These are phyloP conservation scores for Melinopterus prodromus DNA, from an alignment of 2,888 invertebrate genomes.

Conservation along the genomic window DNA sequence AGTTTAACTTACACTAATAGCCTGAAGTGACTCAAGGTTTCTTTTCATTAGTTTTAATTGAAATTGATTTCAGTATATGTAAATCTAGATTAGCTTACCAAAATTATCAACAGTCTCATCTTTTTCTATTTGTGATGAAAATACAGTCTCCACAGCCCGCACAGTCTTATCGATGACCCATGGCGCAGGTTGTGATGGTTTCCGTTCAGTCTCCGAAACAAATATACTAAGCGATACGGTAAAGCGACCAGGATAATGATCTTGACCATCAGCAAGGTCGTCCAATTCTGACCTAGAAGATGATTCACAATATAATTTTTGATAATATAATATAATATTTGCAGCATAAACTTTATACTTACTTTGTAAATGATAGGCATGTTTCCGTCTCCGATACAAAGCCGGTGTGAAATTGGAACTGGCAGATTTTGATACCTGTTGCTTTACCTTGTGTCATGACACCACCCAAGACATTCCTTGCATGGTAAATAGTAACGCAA, in stretches of 20 bases:
- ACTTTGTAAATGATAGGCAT: slow-evolving; percentile 76
- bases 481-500: slow-evolving; percentile 81
- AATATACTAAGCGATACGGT: slow-evolving; percentile 74
- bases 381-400: slow-evolving; percentile 80
- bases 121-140: slow-evolving; percentile 80
- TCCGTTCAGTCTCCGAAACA: slow-evolving; percentile 74
- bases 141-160: slow-evolving; percentile 68
- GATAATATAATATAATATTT: no score
- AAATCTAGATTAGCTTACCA: slow-evolving; percentile 62
- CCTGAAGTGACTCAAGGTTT: no score
- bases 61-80: no score
- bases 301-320: neutral
- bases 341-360: slow-evolving; percentile 36
- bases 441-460: slow-evolving; percentile 73
- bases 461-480: slow-evolving; percentile 83
- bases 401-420: slow-evolving; percentile 90
- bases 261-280: slow-evolving; percentile 73
- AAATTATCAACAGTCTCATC: slow-evolving; percentile 87
- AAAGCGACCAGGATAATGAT: slow-evolving; percentile 76
- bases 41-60: no score
- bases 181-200: slow-evolving; percentile 73
- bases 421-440: slow-evolving; percentile 85
- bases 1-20: no score
- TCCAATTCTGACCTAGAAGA: slow-evolving; percentile 77
- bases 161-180: slow-evolving; percentile 77